These are phyloP conservation scores for Chamaetylas fuelleborni DNA, from an alignment of 2,113 vertebrate species.

Conservation along the genomic window DNA sequence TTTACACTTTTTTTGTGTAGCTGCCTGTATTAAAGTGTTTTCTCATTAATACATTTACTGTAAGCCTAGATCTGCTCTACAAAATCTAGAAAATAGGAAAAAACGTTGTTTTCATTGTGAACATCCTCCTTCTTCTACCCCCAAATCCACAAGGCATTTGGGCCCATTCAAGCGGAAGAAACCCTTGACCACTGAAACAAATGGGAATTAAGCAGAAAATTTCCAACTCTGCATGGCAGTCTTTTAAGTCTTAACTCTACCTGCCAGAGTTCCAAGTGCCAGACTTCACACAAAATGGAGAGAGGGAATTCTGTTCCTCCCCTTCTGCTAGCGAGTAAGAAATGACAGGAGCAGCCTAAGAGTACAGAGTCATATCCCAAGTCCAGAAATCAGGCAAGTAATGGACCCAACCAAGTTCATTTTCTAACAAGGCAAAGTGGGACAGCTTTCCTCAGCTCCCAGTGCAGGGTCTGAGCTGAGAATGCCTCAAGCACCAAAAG, in stretches of 20 bases:
- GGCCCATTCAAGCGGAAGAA: not conserved
- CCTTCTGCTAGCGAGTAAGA: not conserved
- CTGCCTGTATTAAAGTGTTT: not conserved
- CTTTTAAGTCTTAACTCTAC: not conserved
- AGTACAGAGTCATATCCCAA: not conserved
- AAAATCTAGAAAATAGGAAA: not conserved
- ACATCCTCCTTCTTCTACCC: not conserved
- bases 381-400: not conserved
- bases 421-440: not conserved
- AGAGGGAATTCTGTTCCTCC: not conserved
- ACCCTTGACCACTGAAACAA: not conserved
- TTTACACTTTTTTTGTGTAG: not conserved
- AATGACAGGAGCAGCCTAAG: not conserved
- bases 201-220: not conserved
- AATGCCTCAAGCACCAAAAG: not conserved
- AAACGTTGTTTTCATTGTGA: not conserved
- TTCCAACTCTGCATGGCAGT: not conserved
- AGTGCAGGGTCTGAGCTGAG: not conserved
- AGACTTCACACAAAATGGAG: not conserved
- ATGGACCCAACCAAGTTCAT: not conserved
- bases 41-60: not conserved
- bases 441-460: not conserved
- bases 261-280: not conserved
- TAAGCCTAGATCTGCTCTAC: not conserved
- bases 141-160: not conserved